A percentile compares a stretch with the other conserved stretches of the same genome.
These are phyloP conservation scores for Astatoreochromis straeleni DNA, from an alignment of 2,113 vertebrate genomes.

Conservation along the genomic window DNA sequence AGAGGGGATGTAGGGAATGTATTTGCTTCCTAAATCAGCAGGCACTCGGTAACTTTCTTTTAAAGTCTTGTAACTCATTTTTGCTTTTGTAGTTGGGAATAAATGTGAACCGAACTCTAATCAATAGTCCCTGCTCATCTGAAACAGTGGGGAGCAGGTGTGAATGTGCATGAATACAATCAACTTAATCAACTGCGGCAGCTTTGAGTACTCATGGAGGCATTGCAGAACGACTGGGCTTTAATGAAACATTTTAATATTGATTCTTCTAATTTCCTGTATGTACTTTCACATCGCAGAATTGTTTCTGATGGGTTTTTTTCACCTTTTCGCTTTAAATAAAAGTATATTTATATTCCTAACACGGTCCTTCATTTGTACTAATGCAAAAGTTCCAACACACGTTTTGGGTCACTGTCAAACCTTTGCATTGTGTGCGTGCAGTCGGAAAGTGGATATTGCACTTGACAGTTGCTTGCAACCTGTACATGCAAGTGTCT, in stretches of 20 bases:
- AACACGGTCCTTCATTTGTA: background rate
- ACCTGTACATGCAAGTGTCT: background rate
- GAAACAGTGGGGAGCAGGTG: conserved; percentile 41
- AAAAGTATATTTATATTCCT: background rate
- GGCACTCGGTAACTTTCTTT: background rate
- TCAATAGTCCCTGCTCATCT: conserved; percentile 26
- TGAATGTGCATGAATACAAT: conserved; percentile 42
- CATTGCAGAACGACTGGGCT: background rate
- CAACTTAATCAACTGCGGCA: conserved; percentile 28
- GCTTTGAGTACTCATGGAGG: conserved; percentile 30
- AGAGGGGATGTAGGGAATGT: background rate
- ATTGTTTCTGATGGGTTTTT: background rate
- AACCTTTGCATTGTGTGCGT: background rate
- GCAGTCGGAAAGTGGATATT: background rate
- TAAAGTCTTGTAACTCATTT: background rate
- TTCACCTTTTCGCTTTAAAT: background rate
- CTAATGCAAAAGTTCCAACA: background rate
- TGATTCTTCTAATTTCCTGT: background rate
- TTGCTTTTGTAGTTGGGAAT: background rate
- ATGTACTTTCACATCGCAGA: background rate
- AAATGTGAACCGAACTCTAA: background rate
- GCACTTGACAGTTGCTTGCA: conserved; percentile 14
- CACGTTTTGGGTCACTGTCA: background rate
- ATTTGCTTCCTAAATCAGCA: background rate
- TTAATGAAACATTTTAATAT: background rate